Evolutionary conservation across 2,797 vertebrate species (phyloP), one percentile per base, ranked within the genome.

Genomic region (Sebastes goodei): DNA sequence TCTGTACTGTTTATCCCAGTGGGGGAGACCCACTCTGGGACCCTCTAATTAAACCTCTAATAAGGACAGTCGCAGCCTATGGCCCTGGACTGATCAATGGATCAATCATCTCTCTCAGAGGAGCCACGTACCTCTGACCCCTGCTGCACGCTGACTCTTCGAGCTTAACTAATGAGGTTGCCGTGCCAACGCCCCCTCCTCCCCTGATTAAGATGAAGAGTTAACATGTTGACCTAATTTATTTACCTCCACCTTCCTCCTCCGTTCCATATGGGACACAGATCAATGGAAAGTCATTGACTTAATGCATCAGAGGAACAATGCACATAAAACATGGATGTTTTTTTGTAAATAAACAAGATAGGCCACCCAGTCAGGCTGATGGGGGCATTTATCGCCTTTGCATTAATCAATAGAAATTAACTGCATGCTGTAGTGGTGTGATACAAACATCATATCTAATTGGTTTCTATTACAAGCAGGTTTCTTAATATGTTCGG

Each of bases 41-140:
- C 76, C 71, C 33, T 87, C 89, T 88, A 91, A 92, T 95, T 92
- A 93, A 91, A 93, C 88, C 82, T 90, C 85, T 93, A 92, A 90
- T 89, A 91, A 92, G 83, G 84, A 87, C 87, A 76, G 81, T 88
- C 82, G 86, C 74, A 73, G 84, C 86, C 85, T 65, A 80, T 88
- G 87, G 87, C 84, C 88, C 79, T 74, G 84, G 59, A 83, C 87
- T 87, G 89, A 94, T 94, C 93, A 91, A 94, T 92, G 86, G 90
- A 92, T 94, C 93, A 94, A 90, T 93, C 93, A 91, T 92, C 86
- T 92, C 87, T 91, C 89, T 89, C 88, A 49, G 74, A 90, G 87
- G 75, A 87, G 81, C 49, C 30, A 15, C 32, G 2, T 72, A 85
- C 68, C 87, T 86, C 83, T 89, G 87, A 93, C 88, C 93, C 67